phyloP scores from a whole-genome alignment of 2,888 invertebrate genomes.

The Aplocera efformata region DNA sequence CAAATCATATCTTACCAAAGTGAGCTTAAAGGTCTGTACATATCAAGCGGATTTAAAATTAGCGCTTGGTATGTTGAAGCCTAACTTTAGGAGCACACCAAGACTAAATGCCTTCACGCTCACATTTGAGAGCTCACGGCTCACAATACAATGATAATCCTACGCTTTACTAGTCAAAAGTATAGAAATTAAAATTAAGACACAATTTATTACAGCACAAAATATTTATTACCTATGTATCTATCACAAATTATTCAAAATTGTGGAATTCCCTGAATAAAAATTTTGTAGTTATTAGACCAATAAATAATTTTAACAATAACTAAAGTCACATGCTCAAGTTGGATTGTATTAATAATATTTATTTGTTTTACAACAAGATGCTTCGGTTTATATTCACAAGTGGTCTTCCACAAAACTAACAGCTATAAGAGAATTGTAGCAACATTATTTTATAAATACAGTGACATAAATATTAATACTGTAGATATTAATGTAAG shows the following conservation, averaged over 20 bases:
- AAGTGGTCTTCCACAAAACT: too few species aligned
- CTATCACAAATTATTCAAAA: constrained; percentile 11
- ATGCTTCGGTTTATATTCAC: too few species aligned
- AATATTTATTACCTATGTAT: constrained; percentile 28
- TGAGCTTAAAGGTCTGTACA: constrained; percentile 47
- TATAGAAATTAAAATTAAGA: constrained; percentile 37
- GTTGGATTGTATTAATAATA: too few species aligned
- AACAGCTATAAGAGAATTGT: too few species aligned
- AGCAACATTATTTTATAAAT: neutral
- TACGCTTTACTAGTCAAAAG: constrained; percentile 71
- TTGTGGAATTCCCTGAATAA: constrained; percentile 21
- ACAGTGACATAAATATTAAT: constrained; percentile 22
- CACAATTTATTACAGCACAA: constrained; percentile 60
- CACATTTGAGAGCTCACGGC: constrained; percentile 28
- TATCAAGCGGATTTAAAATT: constrained; percentile 39
- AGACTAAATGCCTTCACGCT: constrained; percentile 12
- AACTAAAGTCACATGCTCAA: too few species aligned
- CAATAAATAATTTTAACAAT: too few species aligned
- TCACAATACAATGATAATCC: constrained; percentile 66
- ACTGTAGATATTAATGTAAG: constrained; percentile 71
- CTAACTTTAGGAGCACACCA: constrained; percentile 13
- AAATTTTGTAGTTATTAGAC: too few species aligned
- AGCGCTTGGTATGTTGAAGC: constrained; percentile 32
- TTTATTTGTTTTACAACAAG: too few species aligned
- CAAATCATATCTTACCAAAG: constrained; percentile 67